Percentiles rank a stretch among this genome's conserved stretches.
These are phyloP conservation scores for Gallinago media DNA, from an alignment of 2,113 vertebrate species.

Conservation along the genomic window DNA sequence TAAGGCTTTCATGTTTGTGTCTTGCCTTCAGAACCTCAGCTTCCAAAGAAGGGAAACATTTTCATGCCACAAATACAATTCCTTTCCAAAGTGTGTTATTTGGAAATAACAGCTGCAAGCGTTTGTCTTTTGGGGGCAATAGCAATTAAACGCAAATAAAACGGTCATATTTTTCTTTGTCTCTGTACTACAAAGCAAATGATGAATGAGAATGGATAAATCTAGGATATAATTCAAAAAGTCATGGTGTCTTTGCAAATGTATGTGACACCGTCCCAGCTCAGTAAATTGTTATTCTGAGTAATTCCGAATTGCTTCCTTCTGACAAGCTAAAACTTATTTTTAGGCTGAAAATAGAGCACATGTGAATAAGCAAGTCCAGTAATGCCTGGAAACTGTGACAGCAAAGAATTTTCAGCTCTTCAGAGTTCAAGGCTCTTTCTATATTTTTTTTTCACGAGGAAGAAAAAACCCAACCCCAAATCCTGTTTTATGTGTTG, in stretches of 20 bases:
- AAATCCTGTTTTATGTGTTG: constrained; percentile 58
- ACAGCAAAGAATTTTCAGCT: constrained; percentile 29
- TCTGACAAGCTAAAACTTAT: constrained; percentile 19
- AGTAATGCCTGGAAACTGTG: constrained; percentile 10
- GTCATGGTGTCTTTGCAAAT: not conserved
- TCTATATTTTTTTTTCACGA: not conserved
- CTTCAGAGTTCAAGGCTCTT: constrained; percentile 7
- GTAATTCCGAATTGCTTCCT: constrained; percentile 15
- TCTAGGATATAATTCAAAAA: not conserved
- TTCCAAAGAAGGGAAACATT: not conserved
- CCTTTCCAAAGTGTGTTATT: not conserved
- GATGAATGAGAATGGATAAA: not conserved
- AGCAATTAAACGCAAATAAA: not conserved
- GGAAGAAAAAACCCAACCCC: not conserved
- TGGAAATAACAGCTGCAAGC: not conserved
- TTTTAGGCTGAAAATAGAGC: constrained; percentile 50
- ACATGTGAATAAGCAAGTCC: constrained; percentile 36
- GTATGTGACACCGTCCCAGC: not conserved
- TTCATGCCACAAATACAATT: not conserved
- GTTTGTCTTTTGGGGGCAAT: not conserved
- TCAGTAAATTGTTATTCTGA: not conserved
- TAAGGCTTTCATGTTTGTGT: not conserved
- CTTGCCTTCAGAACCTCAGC: not conserved
- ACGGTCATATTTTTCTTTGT: not conserved
- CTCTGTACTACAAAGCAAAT: not conserved